Conservation (phyloP, 2,888 invertebrate genomes). For the Unio pictorum region DNA sequence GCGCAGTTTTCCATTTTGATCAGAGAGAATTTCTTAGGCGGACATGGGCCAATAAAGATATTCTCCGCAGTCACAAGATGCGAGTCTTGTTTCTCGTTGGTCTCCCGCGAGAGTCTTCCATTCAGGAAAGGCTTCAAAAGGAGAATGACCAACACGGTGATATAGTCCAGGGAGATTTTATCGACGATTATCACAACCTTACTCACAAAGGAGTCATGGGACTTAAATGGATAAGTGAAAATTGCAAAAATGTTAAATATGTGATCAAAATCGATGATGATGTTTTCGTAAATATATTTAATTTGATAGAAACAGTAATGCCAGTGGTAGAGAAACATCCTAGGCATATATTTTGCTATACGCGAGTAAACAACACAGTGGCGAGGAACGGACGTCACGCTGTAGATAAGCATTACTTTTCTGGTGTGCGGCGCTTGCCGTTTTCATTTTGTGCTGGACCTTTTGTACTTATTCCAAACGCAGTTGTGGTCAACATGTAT, state of each 20-base stretch:
- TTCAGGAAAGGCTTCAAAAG: slow-evolving; percentile 33
- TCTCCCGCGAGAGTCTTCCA: slow-evolving; percentile 13
- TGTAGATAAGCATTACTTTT: neutral
- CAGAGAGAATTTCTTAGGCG: slow-evolving; percentile 39
- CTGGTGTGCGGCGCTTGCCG: neutral
- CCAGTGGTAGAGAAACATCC: neutral
- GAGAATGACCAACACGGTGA: slow-evolving; percentile 43
- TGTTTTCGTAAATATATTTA: slow-evolving; percentile 47
- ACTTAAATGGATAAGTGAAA: slow-evolving; percentile 44
- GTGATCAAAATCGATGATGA: slow-evolving; percentile 54
- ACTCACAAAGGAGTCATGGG: slow-evolving; percentile 50
- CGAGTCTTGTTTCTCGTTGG: slow-evolving; percentile 48
- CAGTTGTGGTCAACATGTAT: neutral
- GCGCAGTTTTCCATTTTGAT: slow-evolving; percentile 36
- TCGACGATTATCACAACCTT: slow-evolving; percentile 48
- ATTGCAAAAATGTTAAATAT: slow-evolving; percentile 40
- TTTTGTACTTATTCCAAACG: slow-evolving; percentile 1
- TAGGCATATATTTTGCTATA: neutral
- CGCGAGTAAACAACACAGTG: neutral
- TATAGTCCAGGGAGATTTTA: slow-evolving; percentile 50
- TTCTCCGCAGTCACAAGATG: slow-evolving; percentile 17
- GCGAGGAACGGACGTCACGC: neutral
- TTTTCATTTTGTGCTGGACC: slow-evolving; percentile 2
- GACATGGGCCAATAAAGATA: slow-evolving; percentile 41
- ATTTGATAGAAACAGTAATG: slow-evolving; percentile 28